Evolutionary conservation across 2,113 vertebrate genomes (phyloP).

Genomic region (Meleagris gallopavo): DNA sequence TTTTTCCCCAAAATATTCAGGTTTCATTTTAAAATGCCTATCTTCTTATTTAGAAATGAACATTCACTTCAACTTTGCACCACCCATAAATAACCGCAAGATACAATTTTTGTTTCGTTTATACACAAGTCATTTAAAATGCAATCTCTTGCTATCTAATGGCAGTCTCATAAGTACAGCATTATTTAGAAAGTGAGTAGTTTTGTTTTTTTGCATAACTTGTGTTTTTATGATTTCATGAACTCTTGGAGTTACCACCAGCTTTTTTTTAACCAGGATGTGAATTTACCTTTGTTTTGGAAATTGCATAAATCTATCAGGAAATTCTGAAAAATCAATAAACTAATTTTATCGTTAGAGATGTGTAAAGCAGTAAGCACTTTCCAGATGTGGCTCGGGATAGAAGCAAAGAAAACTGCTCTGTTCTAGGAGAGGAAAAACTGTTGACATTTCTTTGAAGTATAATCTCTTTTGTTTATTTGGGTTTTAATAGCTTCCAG

Average conservation of each 20-base stretch:
- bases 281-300: slow-evolving; percentile 81
- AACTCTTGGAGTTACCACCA: slow-evolving; percentile 73
- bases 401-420: slow-evolving; percentile 83
- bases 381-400: slow-evolving; percentile 88
- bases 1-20: slow-evolving; percentile 40
- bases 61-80: slow-evolving; percentile 46
- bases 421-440: slow-evolving; percentile 87
- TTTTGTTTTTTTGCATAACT: slow-evolving; percentile 29
- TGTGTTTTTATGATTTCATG: slow-evolving; percentile 70
- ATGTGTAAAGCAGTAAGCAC: slow-evolving; percentile 85
- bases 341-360: slow-evolving; percentile 88
- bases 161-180: slow-evolving; percentile 16
- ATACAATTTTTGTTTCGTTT: slow-evolving; percentile 23
- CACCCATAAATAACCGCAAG: slow-evolving; percentile 29
- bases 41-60: slow-evolving; percentile 59
- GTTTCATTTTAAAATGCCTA: slow-evolving; percentile 56
- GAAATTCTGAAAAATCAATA: slow-evolving; percentile 87
- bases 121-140: slow-evolving; percentile 30
- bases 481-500: slow-evolving; percentile 88
- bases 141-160: neutral
- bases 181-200: slow-evolving; percentile 22
- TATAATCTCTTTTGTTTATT: slow-evolving; percentile 89
- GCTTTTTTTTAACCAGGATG: slow-evolving; percentile 55
- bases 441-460: slow-evolving; percentile 89
- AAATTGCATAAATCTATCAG: slow-evolving; percentile 86